Percentiles rank a stretch among this genome's conserved stretches.
These are phyloP conservation scores for Eremophila alpestris DNA, from an alignment of 2,797 vertebrate genomes.

Conservation along the genomic window DNA sequence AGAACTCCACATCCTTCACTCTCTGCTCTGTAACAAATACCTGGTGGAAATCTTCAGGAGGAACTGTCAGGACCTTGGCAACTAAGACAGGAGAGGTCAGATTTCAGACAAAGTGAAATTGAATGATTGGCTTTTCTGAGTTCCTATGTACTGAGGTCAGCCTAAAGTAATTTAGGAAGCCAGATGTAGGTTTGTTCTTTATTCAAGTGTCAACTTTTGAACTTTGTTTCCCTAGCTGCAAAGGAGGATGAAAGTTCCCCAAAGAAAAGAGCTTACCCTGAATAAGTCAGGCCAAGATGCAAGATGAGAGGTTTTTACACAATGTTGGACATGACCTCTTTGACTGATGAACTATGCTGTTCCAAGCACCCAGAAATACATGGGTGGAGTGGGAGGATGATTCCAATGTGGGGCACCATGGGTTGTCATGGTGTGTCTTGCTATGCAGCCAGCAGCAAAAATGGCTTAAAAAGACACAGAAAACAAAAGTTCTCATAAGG, in stretches of 20 bases:
- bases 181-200: neutral
- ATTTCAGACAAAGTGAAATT: neutral
- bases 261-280: neutral
- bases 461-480: neutral
- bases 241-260: neutral
- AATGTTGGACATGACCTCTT: neutral
- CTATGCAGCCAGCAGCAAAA: neutral
- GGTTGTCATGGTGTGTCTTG: neutral
- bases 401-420: neutral
- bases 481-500: neutral
- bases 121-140: neutral
- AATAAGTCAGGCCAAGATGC: neutral
- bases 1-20: neutral
- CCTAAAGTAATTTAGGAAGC: neutral
- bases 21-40: neutral
- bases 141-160: neutral
- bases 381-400: neutral
- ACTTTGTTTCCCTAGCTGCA: neutral
- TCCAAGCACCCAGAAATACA: neutral
- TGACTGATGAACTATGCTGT: neutral
- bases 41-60: neutral
- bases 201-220: neutral
- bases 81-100: fast-evolving
- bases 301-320: neutral
- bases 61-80: neutral